Percentiles rank a stretch among this genome's conserved stretches.
Conservation (phyloP, 2,797 vertebrate genomes). For the Nyctalus aviator region DNA sequence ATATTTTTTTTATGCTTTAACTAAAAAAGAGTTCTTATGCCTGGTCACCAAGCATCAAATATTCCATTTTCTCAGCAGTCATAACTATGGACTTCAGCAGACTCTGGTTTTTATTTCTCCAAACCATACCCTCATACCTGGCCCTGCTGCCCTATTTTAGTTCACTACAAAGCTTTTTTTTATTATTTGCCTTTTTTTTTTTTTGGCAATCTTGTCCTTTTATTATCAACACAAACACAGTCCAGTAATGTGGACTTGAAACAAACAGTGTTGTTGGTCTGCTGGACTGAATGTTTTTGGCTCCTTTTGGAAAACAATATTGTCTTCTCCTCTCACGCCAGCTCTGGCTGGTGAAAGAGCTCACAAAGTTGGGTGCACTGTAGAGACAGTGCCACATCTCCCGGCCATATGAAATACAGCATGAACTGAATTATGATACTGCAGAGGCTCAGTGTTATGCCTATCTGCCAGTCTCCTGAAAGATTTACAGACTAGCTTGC, state of each 20-base stretch:
- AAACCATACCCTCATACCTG: not conserved
- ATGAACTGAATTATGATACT: rapidly evolving
- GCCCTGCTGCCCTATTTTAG: not conserved
- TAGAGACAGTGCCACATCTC: not conserved
- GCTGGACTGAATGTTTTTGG: not conserved
- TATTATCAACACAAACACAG: not conserved
- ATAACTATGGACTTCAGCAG: not conserved
- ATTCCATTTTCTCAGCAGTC: conserved; percentile 24
- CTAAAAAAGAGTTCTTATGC: conserved; percentile 35
- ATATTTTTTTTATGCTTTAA: conserved; percentile 45
- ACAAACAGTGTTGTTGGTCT: not conserved
- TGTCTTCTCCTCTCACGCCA: not conserved
- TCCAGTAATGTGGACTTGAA: not conserved
- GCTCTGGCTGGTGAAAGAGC: not conserved
- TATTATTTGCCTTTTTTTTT: not conserved
- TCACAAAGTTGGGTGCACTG: not conserved
- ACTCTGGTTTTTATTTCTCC: conserved; percentile 4
- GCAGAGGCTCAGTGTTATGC: not conserved
- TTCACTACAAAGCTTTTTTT: not conserved
- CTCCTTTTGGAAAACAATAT: not conserved
- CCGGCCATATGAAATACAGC: not conserved
- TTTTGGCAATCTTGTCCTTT: not conserved
- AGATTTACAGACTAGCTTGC: not conserved
- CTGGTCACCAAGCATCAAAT: conserved; percentile 31
- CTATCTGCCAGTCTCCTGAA: not conserved